A percentile compares a stretch with the other conserved stretches of the same genome.
These are phyloP conservation scores for Glyphotaelius pellucidus DNA, from an alignment of 2,888 invertebrate genomes.

Conservation along the genomic window DNA sequence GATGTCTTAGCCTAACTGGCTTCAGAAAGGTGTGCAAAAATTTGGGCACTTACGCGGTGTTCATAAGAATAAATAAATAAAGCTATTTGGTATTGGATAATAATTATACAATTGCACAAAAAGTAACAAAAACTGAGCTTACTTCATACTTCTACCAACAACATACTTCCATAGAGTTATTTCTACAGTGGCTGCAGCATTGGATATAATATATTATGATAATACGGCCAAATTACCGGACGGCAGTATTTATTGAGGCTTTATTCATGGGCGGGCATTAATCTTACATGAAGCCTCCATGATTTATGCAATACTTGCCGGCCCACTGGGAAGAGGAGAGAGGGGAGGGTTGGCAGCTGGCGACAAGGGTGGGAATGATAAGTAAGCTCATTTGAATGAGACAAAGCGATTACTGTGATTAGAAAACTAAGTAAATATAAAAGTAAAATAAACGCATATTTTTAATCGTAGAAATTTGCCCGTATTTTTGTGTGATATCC, in stretches of 20 bases:
- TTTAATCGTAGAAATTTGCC: background rate
- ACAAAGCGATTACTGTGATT: background rate
- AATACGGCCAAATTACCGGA: conserved; percentile 64
- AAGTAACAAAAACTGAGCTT: background rate
- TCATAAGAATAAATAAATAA: no score
- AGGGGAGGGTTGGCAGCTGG: conserved; percentile 16
- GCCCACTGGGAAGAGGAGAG: background rate
- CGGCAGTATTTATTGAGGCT: conserved; percentile 65
- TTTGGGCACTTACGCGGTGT: no score
- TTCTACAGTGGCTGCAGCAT: background rate
- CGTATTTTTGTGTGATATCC: background rate
- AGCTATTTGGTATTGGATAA: no score
- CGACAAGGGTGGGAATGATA: conserved; percentile 25
- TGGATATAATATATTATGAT: conserved; percentile 64
- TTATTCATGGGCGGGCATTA: conserved; percentile 65
- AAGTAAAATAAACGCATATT: background rate
- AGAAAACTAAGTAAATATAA: background rate
- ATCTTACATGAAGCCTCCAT: conserved; percentile 64
- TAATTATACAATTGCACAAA: background rate
- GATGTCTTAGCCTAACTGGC: no score
- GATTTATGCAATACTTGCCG: conserved; percentile 61
- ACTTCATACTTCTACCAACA: background rate
- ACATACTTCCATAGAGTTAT: background rate
- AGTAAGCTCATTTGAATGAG: background rate
- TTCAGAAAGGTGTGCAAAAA: no score